Evolutionary conservation across 2,888 invertebrate species (phyloP), one percentile per base, ranked within the genome.

Genomic region (Pemphredon lugubris): DNA sequence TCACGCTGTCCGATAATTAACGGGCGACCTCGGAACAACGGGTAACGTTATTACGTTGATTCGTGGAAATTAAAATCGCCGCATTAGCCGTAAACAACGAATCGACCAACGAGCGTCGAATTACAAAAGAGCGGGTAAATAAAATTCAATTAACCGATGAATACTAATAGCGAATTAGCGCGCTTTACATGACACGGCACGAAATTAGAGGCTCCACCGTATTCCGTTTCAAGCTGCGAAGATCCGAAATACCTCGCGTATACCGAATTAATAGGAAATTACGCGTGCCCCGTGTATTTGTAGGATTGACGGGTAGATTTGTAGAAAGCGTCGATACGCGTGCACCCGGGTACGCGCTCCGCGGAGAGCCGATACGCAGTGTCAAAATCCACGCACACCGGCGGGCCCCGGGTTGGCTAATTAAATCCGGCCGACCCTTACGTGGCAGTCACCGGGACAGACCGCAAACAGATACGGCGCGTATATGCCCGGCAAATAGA

Each of bases 401-500:
- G n/a, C n/a, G n/a, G n/a, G n/a, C n/a, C 63, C 34, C 32, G 67
- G 50, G 39, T 44, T 20, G 47, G 66, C 64, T 78, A 73, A 78
- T 78, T 79, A 79, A 78, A 78, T 79, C 65, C 76, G 48, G 37
- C 30, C 42, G 39, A 60, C 47, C 79, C 78, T 79, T 79, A 79
- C 57, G 57, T 65, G 50, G 48, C 50, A 40, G 34, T 7, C 14
- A 18, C 23, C 21, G 54, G 55, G 60, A 58, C 44, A 74, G 77
- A 50, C 54, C 61, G 63, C 67, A 77, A 80, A 75, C 73, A 63
- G 81, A 80, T 68, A 72, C 69, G 48, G 45, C 58, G 16, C 39
- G 60, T 53, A 66, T 69, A 66, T 66, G 66, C 68, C 45, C 53
- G 59, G 75, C 77, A 84, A 84, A 84, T 84, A 84, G 84, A 84